Evolutionary conservation across 2,797 vertebrate genomes (phyloP), one percentile per base, ranked within the genome.

Genomic region (Protosalanx chinensis): DNA sequence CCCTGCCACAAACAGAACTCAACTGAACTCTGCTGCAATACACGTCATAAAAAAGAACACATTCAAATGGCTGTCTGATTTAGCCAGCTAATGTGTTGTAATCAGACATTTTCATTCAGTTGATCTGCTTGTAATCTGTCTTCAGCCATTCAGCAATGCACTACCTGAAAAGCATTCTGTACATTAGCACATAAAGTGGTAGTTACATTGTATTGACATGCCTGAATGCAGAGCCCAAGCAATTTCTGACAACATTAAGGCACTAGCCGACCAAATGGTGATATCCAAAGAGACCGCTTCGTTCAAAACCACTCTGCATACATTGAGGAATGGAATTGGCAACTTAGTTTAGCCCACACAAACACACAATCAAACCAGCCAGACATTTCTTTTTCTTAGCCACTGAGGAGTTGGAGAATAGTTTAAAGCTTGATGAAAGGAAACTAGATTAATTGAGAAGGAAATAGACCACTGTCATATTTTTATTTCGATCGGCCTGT

Each of bases 81-180:
- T 23, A 12, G 12, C 6, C 20, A 16, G 3, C 20, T 29, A 27
- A 29, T 51, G 27, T 53, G 4, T 30, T 81, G 87, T 85, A 90
- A 90, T 88, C 88, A 89, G 85, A 86, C 85, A 77, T 84, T 87
- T 85, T 87, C 85, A 18, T 13, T 58, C 83, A 81, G 84, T 88
- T 88, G 86, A 90, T 90, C 78, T 73, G 79, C 84, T 84, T 83
- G 84, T 90, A 90, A 90, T 89, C 88, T 89, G 83, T 86, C 78
- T 78, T 30, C 23, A 5, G 18, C 29, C 46, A 65, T 23, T 15
- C 85, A 90, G 83, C 29, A 82, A 88, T 88, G 87, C 81, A 82
- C 35, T 37, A 89, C 88, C 88, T 90, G 87, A 85, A 13, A 10
- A 37, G 33, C 83, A 79, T 85, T 76, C 84, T 85, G 49, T 85